A percentile compares a stretch with the other conserved stretches of the same genome.
These are phyloP conservation scores for Aphis craccivora DNA, from an alignment of 1,140 invertebrate genomes.

Conservation along the genomic window DNA sequence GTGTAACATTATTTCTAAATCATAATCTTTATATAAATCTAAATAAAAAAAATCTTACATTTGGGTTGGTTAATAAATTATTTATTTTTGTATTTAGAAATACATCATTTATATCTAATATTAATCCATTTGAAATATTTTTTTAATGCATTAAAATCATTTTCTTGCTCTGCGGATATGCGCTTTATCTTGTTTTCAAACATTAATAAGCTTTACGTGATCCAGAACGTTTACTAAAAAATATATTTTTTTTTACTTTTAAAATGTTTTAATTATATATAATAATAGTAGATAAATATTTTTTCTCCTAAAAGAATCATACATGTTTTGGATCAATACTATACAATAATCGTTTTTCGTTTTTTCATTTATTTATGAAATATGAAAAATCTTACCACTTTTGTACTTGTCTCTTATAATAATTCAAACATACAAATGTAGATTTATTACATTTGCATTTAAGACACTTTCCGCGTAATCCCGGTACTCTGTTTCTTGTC, in stretches of 20 bases:
- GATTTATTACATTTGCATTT: background rate
- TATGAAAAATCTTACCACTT: background rate
- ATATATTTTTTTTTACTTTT: background rate
- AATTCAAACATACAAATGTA: background rate
- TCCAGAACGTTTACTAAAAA: background rate
- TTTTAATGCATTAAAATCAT: background rate
- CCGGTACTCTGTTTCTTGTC: background rate
- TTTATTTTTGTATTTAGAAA: background rate
- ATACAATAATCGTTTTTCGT: background rate
- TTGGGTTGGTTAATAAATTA: background rate
- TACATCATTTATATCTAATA: too few relatives aligned
- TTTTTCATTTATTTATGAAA: background rate
- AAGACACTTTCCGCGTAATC: slow-evolving; percentile 7
- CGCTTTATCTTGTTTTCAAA: background rate
- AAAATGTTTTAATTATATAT: background rate
- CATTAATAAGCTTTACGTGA: background rate
- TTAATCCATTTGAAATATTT: background rate
- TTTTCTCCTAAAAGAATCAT: background rate
- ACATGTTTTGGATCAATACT: background rate
- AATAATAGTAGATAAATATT: too few relatives aligned
- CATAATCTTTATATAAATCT: background rate
- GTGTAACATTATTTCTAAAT: background rate
- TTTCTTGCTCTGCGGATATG: background rate
- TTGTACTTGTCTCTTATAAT: background rate
- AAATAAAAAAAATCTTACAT: background rate